These are phyloP conservation scores for Garra rufa DNA, from an alignment of 2,113 vertebrate genomes.

Conservation along the genomic window DNA sequence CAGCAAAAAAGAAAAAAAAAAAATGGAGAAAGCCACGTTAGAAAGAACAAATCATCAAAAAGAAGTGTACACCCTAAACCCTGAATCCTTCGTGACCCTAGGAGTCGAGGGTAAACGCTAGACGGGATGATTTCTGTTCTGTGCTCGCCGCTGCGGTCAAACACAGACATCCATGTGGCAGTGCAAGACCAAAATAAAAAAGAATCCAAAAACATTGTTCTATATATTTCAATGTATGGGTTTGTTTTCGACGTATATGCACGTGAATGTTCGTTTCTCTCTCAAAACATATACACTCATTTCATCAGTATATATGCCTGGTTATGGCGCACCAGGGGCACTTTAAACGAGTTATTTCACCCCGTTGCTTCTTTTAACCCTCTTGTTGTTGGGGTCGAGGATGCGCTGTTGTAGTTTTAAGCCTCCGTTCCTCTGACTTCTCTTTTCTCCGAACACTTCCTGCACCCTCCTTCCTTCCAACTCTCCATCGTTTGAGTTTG, in stretches of 20 bases:
- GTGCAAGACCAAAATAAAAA: slow-evolving; percentile 61
- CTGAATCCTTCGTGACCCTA: slow-evolving; percentile 57
- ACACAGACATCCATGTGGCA: slow-evolving; percentile 41
- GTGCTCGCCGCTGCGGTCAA: slow-evolving; percentile 6
- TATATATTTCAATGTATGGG: slow-evolving; percentile 70
- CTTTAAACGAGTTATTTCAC: slow-evolving; percentile 62
- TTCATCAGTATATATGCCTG: slow-evolving; percentile 75
- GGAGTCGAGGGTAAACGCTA: slow-evolving; percentile 49
- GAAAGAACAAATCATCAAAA: slow-evolving; percentile 63
- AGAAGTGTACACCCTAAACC: slow-evolving; percentile 62
- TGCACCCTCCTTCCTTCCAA: slow-evolving; percentile 52
- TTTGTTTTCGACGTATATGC: slow-evolving; percentile 57
- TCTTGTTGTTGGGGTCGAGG: slow-evolving; percentile 29
- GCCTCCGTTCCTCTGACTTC: slow-evolving; percentile 59
- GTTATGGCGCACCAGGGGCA: slow-evolving; percentile 73
- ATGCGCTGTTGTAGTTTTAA: slow-evolving; percentile 53
- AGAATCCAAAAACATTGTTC: slow-evolving; percentile 68
- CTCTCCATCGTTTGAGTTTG: slow-evolving; percentile 60
- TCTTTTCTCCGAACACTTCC: slow-evolving; percentile 44
- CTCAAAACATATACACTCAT: slow-evolving; percentile 66
- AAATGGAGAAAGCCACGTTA: slow-evolving; percentile 49
- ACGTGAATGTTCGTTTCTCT: slow-evolving; percentile 63
- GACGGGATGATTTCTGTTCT: slow-evolving; percentile 37
- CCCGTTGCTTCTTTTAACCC: slow-evolving; percentile 56
- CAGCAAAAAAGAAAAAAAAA: slow-evolving; percentile 62